Evolutionary conservation across 2,888 invertebrate genomes (phyloP).

Genomic region (Drosophila vallismaia): DNA sequence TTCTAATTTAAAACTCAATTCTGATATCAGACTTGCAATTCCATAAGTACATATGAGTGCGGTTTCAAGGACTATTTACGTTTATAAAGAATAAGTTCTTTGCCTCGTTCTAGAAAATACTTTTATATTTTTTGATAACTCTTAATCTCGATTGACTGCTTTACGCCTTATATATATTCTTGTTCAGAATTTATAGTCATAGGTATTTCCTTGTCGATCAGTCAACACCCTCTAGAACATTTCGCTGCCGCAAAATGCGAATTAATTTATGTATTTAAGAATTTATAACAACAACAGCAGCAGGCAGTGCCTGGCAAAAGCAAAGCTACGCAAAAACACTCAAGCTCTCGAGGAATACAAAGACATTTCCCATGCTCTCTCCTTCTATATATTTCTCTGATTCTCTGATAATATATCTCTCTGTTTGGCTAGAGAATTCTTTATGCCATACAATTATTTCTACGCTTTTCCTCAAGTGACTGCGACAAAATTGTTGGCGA

Average conservation of each 20-base stretch:
- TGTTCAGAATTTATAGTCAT: not conserved
- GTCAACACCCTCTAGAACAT: conserved; percentile 13
- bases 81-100: too few relatives aligned
- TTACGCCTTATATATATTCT: not conserved
- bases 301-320: not conserved
- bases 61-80: too few relatives aligned
- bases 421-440: conserved; percentile 24
- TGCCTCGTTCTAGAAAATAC: not conserved
- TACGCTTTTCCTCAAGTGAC: conserved; percentile 69
- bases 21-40: conserved; percentile 47
- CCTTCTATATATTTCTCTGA: conserved; percentile 1
- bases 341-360: conserved; percentile 15
- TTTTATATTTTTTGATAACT: not conserved
- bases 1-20: conserved; percentile 44
- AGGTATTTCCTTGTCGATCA: conserved; percentile 36
- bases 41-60: not conserved
- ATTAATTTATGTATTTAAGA: conserved; percentile 71
- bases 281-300: conserved; percentile 38
- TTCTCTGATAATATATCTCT: conserved; percentile 7
- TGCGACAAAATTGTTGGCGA: conserved; percentile 63
- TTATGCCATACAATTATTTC: conserved; percentile 59
- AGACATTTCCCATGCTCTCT: conserved; percentile 4
- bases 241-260: conserved; percentile 48
- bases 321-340: conserved; percentile 16
- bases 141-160: conserved; percentile 1